A percentile compares a stretch with the other conserved stretches of the same genome.
Evolutionary conservation across 2,888 invertebrate genomes (phyloP).

Genomic region (Elysia crispata): DNA sequence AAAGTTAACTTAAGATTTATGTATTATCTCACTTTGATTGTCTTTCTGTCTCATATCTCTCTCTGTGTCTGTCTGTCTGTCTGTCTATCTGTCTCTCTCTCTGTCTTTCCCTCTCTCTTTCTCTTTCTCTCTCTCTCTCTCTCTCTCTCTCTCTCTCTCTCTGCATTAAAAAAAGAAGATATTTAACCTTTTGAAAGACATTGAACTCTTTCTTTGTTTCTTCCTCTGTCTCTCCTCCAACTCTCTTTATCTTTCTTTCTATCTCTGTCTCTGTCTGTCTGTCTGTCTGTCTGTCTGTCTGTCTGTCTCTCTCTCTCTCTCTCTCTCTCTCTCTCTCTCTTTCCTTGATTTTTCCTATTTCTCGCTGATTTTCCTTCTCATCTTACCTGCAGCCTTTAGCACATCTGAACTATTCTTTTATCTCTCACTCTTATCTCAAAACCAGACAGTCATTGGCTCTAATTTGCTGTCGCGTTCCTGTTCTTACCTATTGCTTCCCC

Average conservation of each 20-base stretch:
- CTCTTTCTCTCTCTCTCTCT: slow-evolving; percentile 27
- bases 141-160: slow-evolving; percentile 22
- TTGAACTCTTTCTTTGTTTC: not conserved
- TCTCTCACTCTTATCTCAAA: not conserved
- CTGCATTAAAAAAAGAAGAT: too few species aligned
- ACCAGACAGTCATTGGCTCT: not conserved
- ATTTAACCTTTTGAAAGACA: too few species aligned
- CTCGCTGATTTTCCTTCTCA: not conserved
- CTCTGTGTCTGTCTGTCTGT: too few species aligned
- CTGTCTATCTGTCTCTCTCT: not conserved
- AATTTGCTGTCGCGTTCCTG: not conserved
- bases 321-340: too few species aligned
- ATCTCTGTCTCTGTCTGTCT: slow-evolving; percentile 26
- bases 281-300: not conserved
- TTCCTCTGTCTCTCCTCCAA: not conserved
- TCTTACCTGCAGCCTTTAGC: not conserved
- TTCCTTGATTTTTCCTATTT: too few species aligned
- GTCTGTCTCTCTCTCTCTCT: too few species aligned
- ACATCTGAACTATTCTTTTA: not conserved
- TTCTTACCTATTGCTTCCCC: not conserved
- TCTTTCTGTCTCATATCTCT: too few species aligned
- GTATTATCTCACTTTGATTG: too few species aligned
- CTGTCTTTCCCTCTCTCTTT: slow-evolving; percentile 13
- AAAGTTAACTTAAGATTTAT: too few species aligned
- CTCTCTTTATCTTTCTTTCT: slow-evolving; percentile 19